Evolutionary conservation across 2,888 invertebrate species (phyloP).

Genomic region (Scaptomyza reducta): DNA sequence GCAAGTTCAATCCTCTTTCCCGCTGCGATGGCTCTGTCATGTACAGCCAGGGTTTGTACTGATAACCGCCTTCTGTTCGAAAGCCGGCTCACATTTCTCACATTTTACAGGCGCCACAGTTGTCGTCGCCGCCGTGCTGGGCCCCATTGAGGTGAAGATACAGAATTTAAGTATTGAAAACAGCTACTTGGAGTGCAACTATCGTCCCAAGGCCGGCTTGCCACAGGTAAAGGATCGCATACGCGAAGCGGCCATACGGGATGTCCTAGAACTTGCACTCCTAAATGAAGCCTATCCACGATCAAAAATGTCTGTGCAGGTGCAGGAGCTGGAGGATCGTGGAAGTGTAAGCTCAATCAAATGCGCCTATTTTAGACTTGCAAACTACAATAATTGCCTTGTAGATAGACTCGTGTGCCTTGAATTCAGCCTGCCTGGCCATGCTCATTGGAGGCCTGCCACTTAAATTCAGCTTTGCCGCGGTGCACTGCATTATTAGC

Average conservation of each 20-base stretch:
- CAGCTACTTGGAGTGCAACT: constrained; percentile 90
- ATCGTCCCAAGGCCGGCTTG: constrained; percentile 90
- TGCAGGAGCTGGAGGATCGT: constrained; percentile 94
- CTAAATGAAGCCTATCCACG: constrained; percentile 91
- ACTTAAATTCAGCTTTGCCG: constrained; percentile 92
- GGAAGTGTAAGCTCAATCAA: constrained; percentile 87
- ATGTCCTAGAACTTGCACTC: constrained; percentile 91
- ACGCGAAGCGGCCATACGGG: constrained; percentile 90
- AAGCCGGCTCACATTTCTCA: constrained; percentile 17
- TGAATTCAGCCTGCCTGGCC: constrained; percentile 93
- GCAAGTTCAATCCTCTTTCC: constrained; percentile 89
- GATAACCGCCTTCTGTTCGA: background rate
- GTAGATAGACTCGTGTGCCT: constrained; percentile 89
- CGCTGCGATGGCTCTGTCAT: constrained; percentile 92
- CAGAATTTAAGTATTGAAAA: constrained; percentile 91
- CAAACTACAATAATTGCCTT: constrained; percentile 9
- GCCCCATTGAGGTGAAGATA: constrained; percentile 91
- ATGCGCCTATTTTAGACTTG: background rate
- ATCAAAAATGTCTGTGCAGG: constrained; percentile 90
- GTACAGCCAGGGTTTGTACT: constrained; percentile 88
- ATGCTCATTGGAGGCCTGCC: constrained; percentile 92
- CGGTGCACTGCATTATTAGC: constrained; percentile 90
- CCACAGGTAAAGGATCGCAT: constrained; percentile 89
- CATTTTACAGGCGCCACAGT: constrained; percentile 89
- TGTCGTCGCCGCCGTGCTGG: constrained; percentile 91